Conservation (phyloP, 2,888 invertebrate genomes). For the Synergus itoensis region DNA sequence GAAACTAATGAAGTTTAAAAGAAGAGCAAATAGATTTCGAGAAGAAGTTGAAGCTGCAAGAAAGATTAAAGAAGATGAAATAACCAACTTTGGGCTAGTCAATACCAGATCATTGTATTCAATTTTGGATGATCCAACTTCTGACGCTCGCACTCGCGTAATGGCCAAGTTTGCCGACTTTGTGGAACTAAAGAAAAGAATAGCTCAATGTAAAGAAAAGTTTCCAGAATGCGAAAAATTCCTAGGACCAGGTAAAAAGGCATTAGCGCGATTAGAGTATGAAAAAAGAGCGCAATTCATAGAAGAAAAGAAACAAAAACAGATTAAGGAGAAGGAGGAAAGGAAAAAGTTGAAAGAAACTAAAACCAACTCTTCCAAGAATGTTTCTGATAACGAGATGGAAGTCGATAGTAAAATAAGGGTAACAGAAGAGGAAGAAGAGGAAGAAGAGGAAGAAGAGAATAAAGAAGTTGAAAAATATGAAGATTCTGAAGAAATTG, state of each 20-base stretch:
- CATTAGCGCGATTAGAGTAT: slow-evolving; percentile 52
- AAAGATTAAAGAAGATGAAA: slow-evolving; percentile 69
- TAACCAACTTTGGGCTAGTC: slow-evolving; percentile 67
- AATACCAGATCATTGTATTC: slow-evolving; percentile 58
- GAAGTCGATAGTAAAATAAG: slow-evolving; percentile 1
- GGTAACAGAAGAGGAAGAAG: slow-evolving; percentile 33
- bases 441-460: slow-evolving; percentile 22
- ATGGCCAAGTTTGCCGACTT: slow-evolving; percentile 64
- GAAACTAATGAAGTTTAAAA: slow-evolving; percentile 65
- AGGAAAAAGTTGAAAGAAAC: slow-evolving; percentile 1
- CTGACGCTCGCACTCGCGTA: slow-evolving; percentile 57
- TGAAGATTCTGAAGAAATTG: slow-evolving; percentile 18
- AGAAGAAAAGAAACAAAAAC: background rate
- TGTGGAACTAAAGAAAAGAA: slow-evolving; percentile 59
- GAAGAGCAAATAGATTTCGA: slow-evolving; percentile 65
- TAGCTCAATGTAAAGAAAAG: slow-evolving; percentile 66
- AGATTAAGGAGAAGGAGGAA: slow-evolving; percentile 1
- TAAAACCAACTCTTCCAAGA: slow-evolving; percentile 2
- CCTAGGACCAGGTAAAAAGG: slow-evolving; percentile 59
- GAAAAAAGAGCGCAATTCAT: slow-evolving; percentile 49
- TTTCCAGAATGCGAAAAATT: slow-evolving; percentile 66
- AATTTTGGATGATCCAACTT: slow-evolving; percentile 58
- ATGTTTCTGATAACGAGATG: slow-evolving; percentile 26
- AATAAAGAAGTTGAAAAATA: background rate
- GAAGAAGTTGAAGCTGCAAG: slow-evolving; percentile 68